Evolutionary conservation across 2,113 vertebrate genomes (phyloP).

Genomic region (Gymnogyps californianus): DNA sequence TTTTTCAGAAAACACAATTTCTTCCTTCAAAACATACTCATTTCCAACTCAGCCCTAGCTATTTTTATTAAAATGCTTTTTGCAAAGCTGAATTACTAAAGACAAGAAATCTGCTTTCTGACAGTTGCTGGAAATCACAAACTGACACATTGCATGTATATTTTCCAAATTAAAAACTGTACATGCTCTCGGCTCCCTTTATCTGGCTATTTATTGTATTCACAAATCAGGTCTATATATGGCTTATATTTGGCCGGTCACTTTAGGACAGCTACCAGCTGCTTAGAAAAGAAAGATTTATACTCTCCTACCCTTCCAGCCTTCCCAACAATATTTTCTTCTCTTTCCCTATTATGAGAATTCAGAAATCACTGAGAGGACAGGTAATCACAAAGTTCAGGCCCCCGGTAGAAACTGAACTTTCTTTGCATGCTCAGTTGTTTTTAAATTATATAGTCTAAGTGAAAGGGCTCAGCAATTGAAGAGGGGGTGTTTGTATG

Average conservation of each 20-base stretch:
- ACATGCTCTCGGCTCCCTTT: not conserved
- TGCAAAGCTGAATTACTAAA: not conserved
- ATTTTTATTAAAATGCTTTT: not conserved
- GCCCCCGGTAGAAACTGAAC: not conserved
- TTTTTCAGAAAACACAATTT: not conserved
- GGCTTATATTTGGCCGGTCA: not conserved
- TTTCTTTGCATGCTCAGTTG: not conserved
- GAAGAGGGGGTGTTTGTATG: not conserved
- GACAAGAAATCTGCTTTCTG: not conserved
- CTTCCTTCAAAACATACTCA: not conserved
- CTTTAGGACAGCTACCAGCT: not conserved
- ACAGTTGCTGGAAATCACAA: not conserved
- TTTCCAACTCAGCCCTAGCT: not conserved
- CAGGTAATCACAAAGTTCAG: not conserved
- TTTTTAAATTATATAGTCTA: not conserved
- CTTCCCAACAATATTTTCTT: not conserved
- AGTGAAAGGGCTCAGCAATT: not conserved
- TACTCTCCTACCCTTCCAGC: not conserved
- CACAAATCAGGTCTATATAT: not conserved
- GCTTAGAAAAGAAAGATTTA: not conserved
- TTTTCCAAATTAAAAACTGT: not conserved
- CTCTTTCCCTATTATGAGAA: not conserved
- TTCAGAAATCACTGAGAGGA: not conserved
- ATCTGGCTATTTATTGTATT: not conserved
- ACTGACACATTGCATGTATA: not conserved